A percentile compares a stretch with the other conserved stretches of the same genome.
phyloP scores from a whole-genome alignment of 2,797 vertebrate genomes.

The Jordanella pulchra region DNA sequence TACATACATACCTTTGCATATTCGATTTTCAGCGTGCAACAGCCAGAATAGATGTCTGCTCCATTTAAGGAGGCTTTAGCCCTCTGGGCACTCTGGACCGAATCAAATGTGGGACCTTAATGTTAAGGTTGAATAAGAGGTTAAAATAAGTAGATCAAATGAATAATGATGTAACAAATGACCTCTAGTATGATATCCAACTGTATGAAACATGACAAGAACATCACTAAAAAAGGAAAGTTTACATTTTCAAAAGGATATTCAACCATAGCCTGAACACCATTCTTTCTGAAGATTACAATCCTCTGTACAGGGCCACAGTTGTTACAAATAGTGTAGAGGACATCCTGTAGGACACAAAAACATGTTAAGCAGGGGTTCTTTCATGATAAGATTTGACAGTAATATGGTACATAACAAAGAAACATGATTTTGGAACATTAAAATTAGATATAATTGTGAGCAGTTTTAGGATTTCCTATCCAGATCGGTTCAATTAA shows the following conservation, averaged over 20 bases:
- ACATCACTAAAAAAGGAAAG: neutral
- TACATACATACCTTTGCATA: constrained; percentile 89
- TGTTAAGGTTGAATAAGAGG: constrained; percentile 69
- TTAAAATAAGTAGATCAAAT: neutral
- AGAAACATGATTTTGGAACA: too few species aligned
- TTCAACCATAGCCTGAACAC: constrained; percentile 98
- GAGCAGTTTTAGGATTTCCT: too few species aligned
- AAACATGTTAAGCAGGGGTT: neutral
- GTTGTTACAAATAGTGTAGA: constrained; percentile 97
- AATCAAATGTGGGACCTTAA: constrained; percentile 86
- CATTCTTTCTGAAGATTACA: constrained; percentile 97
- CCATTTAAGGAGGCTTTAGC: constrained; percentile 96
- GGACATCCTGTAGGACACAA: constrained; percentile 84
- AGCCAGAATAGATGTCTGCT: constrained; percentile 96
- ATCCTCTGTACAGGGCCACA: constrained; percentile 96
- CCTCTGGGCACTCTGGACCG: constrained; percentile 94
- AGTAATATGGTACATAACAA: too few species aligned
- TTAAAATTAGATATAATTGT: too few species aligned
- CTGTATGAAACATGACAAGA: neutral
- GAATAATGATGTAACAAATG: too few species aligned
- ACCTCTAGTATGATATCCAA: too few species aligned
- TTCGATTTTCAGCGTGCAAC: constrained; percentile 96
- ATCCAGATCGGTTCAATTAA: too few species aligned
- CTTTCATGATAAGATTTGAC: neutral
- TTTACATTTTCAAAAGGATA: constrained; percentile 84